Conservation (phyloP, 2,797 vertebrate species). For the Alca torda region DNA sequence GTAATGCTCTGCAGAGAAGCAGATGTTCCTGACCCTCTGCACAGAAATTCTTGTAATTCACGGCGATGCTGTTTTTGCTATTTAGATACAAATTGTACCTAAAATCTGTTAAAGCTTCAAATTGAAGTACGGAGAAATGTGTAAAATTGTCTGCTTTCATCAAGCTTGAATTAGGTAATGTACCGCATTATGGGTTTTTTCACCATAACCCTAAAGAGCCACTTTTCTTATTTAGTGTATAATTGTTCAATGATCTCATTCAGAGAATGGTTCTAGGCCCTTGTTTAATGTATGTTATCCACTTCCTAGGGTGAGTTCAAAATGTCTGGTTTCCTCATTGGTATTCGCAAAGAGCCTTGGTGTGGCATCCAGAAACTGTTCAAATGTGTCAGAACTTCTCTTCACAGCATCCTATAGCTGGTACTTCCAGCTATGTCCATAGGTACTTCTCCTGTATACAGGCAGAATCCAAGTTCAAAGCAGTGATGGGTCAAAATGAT, state of each 20-base stretch:
- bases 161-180: background rate
- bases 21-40: slow-evolving; percentile 10
- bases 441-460: background rate
- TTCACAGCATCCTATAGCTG: background rate
- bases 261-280: background rate
- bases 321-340: background rate
- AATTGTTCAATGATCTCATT: background rate
- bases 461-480: background rate
- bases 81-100: background rate
- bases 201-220: background rate
- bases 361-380: background rate
- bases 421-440: background rate
- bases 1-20: background rate
- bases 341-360: background rate
- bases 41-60: background rate
- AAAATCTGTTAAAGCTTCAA: slow-evolving; percentile 5
- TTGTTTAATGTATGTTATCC: background rate
- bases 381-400: background rate
- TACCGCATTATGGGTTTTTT: background rate
- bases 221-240: background rate
- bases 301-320: background rate
- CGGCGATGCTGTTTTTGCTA: background rate
- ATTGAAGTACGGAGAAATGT: background rate
- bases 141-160: background rate
- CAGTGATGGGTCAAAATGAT: background rate